Percentiles rank a stretch among this genome's conserved stretches.
Conservation (phyloP, 2,888 invertebrate genomes). For the Hypomecis punctinalis region DNA sequence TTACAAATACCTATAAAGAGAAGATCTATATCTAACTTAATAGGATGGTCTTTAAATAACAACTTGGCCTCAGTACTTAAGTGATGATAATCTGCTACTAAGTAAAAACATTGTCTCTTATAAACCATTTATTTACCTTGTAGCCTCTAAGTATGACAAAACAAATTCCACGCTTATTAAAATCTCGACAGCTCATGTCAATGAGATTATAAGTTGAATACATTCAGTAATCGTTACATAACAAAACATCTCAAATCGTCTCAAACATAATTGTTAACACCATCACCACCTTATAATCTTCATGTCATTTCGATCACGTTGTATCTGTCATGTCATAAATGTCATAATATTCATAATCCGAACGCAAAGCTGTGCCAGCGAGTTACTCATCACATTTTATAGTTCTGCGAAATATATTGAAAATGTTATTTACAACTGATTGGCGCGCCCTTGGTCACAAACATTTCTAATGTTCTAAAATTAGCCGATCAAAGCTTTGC, state of each 20-base stretch:
- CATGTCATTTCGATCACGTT: not conserved
- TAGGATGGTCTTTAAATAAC: too few relatives aligned
- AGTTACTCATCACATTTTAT: not conserved
- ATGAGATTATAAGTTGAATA: not conserved
- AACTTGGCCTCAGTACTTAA: too few relatives aligned
- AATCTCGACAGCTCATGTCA: not conserved
- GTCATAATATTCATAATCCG: not conserved
- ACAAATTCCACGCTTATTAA: not conserved
- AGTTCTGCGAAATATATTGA: not conserved
- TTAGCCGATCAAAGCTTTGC: conserved; percentile 16
- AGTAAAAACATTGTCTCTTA: too few relatives aligned
- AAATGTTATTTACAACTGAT: conserved; percentile 6
- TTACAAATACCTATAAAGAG: too few relatives aligned
- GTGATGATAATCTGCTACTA: too few relatives aligned
- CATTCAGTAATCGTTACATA: not conserved
- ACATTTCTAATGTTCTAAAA: conserved; percentile 1
- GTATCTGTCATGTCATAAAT: conserved; percentile 1
- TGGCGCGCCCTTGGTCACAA: conserved; percentile 15
- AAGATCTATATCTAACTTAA: too few relatives aligned
- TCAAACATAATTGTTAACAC: not conserved
- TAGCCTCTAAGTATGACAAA: too few relatives aligned
- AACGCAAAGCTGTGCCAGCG: not conserved
- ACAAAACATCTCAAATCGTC: not conserved
- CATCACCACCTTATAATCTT: not conserved
- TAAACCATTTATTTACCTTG: too few relatives aligned